Conservation (phyloP, 2,113 vertebrate genomes). For the Otis tarda region DNA sequence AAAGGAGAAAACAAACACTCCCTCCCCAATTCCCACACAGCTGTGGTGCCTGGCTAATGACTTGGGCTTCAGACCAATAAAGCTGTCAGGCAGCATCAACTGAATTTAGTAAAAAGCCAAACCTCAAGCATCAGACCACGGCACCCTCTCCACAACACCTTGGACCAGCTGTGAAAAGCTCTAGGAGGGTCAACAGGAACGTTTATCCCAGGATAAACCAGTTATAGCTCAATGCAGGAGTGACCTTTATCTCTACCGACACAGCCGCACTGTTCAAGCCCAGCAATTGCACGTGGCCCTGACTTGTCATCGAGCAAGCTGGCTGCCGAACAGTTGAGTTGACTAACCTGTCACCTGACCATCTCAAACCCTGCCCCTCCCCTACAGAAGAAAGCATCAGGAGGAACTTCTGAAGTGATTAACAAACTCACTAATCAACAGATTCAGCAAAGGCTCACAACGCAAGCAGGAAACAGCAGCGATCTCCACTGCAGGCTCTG, state of each 20-base stretch:
- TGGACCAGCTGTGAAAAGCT: neutral
- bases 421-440: neutral
- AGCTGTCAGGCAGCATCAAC: neutral
- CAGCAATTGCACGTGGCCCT: rapidly evolving
- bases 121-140: neutral
- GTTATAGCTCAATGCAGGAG: rapidly evolving
- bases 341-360: rapidly evolving
- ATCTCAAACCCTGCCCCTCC: neutral
- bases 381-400: neutral
- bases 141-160: neutral
- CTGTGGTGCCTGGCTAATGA: neutral
- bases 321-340: neutral
- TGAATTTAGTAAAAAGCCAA: neutral
- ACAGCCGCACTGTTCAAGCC: neutral
- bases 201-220: neutral
- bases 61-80: slow-evolving; percentile 1
- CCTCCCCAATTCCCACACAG: slow-evolving; percentile 31
- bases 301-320: neutral
- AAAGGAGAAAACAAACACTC: slow-evolving; percentile 12
- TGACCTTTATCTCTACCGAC: rapidly evolving
- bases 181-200: neutral
- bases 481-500: neutral
- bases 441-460: neutral
- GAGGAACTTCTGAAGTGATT: neutral
- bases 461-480: neutral